Conservation (phyloP, 2,797 vertebrate genomes). For the Tragelaphus oryx region DNA sequence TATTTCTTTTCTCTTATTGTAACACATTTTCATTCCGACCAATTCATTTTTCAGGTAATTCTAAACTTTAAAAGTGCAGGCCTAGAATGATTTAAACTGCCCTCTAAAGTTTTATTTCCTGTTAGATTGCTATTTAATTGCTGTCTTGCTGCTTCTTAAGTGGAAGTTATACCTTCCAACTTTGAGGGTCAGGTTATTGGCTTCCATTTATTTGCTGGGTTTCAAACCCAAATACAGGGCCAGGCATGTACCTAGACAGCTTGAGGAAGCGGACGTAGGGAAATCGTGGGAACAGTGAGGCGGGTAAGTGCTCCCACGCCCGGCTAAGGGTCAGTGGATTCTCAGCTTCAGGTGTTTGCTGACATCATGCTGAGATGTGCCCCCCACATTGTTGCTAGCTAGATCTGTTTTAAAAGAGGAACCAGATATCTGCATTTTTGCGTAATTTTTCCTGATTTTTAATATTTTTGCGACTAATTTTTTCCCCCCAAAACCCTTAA, state of each 20-base stretch:
- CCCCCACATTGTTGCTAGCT: neutral
- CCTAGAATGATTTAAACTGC: neutral
- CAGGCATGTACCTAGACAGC: neutral
- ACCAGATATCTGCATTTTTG: neutral
- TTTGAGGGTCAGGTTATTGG: neutral
- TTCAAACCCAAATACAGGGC: conserved; percentile 1
- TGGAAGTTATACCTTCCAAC: neutral
- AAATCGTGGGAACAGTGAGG: neutral
- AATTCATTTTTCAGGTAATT: neutral
- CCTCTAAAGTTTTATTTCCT: neutral
- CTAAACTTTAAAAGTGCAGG: neutral
- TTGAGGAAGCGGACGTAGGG: neutral
- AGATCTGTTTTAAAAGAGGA: neutral
- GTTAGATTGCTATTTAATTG: neutral
- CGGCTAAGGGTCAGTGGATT: neutral
- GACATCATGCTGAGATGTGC: neutral
- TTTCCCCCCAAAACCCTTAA: neutral
- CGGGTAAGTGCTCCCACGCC: neutral
- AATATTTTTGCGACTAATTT: neutral
- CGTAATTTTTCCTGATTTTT: neutral
- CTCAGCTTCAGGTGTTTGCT: neutral
- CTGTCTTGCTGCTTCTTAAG: neutral
- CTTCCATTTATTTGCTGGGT: conserved; percentile 12
- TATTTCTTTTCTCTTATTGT: neutral
- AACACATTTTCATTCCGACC: neutral